Conservation (phyloP, 2,888 invertebrate genomes). For the Operophtera brumata region DNA sequence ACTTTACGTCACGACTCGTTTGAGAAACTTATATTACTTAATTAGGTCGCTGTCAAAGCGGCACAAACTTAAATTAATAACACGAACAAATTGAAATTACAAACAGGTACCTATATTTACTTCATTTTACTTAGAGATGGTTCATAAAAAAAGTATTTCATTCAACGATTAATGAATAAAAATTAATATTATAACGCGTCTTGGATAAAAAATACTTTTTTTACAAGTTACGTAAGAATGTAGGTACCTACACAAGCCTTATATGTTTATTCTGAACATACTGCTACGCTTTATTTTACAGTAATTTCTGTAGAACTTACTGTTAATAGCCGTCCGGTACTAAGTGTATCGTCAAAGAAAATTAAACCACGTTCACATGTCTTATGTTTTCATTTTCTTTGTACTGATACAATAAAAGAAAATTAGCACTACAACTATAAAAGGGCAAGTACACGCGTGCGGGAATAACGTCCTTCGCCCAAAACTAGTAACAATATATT, state of each 20-base stretch:
- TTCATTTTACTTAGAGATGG: background rate
- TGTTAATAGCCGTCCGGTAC: background rate
- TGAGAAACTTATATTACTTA: slow-evolving; percentile 5
- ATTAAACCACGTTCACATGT: slow-evolving; percentile 27
- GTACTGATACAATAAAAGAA: slow-evolving; percentile 25
- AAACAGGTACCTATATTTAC: background rate
- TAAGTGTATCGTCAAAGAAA: slow-evolving; percentile 19
- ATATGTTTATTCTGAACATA: background rate
- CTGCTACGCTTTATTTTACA: background rate
- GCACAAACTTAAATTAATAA: slow-evolving; percentile 3
- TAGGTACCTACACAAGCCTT: too few species aligned
- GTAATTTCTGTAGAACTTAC: background rate
- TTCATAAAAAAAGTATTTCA: too few species aligned
- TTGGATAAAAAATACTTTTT: too few species aligned
- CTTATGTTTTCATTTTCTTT: slow-evolving; percentile 22
- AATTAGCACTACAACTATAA: slow-evolving; percentile 26
- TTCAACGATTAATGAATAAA: too few species aligned
- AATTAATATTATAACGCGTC: too few species aligned
- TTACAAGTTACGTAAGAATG: too few species aligned
- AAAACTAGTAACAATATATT: slow-evolving; percentile 16
- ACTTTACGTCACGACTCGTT: slow-evolving; percentile 2
- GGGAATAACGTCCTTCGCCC: slow-evolving; percentile 7
- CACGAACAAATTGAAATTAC: slow-evolving; percentile 3
- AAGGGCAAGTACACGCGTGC: slow-evolving; percentile 9
- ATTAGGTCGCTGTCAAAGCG: slow-evolving; percentile 12